These are phyloP conservation scores for Drosophila carrolli DNA, from an alignment of 1,140 invertebrate species.

Conservation along the genomic window DNA sequence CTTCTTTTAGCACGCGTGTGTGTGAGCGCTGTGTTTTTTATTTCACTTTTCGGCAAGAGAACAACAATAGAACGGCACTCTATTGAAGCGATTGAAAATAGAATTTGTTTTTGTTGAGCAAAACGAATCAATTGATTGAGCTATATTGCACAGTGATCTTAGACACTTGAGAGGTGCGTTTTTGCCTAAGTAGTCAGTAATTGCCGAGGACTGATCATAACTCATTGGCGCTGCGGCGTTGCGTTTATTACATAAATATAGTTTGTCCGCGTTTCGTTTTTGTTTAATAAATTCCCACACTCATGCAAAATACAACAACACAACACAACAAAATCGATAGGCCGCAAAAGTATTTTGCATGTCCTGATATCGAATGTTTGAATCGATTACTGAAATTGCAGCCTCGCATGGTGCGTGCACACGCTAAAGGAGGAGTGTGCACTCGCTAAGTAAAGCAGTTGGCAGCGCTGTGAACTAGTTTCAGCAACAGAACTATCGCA, in stretches of 20 bases:
- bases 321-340: too few species aligned
- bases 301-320: neutral
- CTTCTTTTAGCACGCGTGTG: slow-evolving; percentile 3
- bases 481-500: neutral
- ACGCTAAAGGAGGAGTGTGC: too few species aligned
- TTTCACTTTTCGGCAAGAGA: slow-evolving; percentile 26
- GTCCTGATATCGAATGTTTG: neutral
- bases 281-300: slow-evolving; percentile 33
- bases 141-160: slow-evolving; percentile 9
- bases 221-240: slow-evolving; percentile 16
- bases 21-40: slow-evolving; percentile 25
- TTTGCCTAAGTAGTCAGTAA: neutral
- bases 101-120: slow-evolving; percentile 30
- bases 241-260: slow-evolving; percentile 35
- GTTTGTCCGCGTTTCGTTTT: slow-evolving; percentile 28
- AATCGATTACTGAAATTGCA: neutral
- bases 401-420: too few species aligned
- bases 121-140: slow-evolving; percentile 16
- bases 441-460: too few species aligned
- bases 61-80: slow-evolving; percentile 2
- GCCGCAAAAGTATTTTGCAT: neutral
- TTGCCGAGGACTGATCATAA: slow-evolving; percentile 5
- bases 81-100: slow-evolving; percentile 4
- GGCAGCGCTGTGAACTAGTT: neutral
- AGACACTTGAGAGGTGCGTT: neutral